A percentile compares a stretch with the other conserved stretches of the same genome.
Evolutionary conservation across 2,797 vertebrate genomes (phyloP).

Genomic region (Tympanoctomys barrerae): DNA sequence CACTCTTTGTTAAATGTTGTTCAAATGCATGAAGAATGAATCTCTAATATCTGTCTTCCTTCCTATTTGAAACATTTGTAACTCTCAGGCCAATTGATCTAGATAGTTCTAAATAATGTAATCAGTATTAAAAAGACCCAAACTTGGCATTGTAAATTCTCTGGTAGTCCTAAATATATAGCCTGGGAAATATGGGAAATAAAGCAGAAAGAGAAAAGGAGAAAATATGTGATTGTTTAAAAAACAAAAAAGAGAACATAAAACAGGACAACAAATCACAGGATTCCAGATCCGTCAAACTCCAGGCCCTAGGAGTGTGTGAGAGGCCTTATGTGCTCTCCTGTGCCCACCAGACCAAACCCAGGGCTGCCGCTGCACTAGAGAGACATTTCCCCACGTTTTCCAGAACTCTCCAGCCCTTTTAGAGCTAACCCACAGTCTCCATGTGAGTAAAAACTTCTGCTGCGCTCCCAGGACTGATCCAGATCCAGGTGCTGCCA

Average conservation of each 20-base stretch:
- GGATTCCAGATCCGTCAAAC: too few relatives aligned
- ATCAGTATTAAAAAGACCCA: background rate
- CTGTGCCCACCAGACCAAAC: too few relatives aligned
- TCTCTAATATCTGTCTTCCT: background rate
- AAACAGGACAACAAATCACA: background rate
- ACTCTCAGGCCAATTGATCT: background rate
- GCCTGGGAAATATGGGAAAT: background rate
- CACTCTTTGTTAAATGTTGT: background rate
- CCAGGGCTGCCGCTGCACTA: too few relatives aligned
- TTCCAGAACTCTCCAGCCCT: too few relatives aligned
- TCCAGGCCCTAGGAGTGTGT: too few relatives aligned
- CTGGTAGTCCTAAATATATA: background rate
- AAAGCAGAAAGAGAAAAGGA: background rate
- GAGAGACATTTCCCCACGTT: too few relatives aligned
- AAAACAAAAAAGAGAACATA: background rate
- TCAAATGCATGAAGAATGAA: background rate
- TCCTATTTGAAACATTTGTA: background rate
- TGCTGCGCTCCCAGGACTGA: too few relatives aligned
- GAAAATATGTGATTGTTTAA: background rate
- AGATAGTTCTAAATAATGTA: background rate
- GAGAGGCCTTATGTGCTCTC: too few relatives aligned
- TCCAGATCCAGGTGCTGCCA: too few relatives aligned
- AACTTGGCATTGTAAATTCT: background rate
- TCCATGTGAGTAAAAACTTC: too few relatives aligned
- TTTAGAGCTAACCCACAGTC: too few relatives aligned